A percentile compares a stretch with the other conserved stretches of the same genome.
These are phyloP conservation scores for Florisuga fusca DNA, from an alignment of 2,797 vertebrate genomes.

Conservation along the genomic window DNA sequence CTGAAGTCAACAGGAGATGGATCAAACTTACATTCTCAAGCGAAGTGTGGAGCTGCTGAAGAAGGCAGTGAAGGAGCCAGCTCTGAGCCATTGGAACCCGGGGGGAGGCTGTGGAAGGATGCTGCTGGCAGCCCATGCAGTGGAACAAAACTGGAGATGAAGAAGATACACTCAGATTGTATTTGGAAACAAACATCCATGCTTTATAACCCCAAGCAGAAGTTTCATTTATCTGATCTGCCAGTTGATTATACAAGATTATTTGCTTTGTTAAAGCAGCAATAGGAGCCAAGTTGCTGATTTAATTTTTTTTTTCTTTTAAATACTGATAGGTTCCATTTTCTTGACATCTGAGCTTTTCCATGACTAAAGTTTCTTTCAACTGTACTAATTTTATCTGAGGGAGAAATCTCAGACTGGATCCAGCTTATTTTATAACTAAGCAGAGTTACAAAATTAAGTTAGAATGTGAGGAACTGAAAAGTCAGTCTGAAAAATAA, in stretches of 20 bases:
- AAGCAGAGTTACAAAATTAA: not conserved
- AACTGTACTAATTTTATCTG: constrained; percentile 3
- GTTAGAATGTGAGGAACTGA: constrained; percentile 36
- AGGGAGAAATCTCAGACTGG: constrained; percentile 14
- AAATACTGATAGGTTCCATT: not conserved
- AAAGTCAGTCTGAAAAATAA: not conserved
- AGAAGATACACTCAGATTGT: not conserved
- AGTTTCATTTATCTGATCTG: constrained; percentile 41
- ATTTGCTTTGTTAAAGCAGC: constrained; percentile 1
- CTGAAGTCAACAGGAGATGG: not conserved
- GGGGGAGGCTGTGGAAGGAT: not conserved
- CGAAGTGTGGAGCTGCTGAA: fast-evolving
- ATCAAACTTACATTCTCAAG: not conserved
- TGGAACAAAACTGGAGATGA: not conserved
- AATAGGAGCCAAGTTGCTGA: not conserved
- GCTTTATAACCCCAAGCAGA: constrained; percentile 2
- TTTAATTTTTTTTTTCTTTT: not conserved
- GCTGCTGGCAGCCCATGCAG: not conserved
- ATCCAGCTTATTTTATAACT: constrained; percentile 32
- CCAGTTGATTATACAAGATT: constrained; percentile 15
- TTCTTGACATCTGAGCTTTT: constrained; percentile 35
- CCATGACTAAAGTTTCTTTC: not conserved
- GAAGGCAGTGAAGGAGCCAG: not conserved
- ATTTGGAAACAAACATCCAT: not conserved
- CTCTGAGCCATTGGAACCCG: not conserved